Base-by-base conservation (phyloP, 2,113 vertebrate genomes). In the Electrona antarctica region DNA sequence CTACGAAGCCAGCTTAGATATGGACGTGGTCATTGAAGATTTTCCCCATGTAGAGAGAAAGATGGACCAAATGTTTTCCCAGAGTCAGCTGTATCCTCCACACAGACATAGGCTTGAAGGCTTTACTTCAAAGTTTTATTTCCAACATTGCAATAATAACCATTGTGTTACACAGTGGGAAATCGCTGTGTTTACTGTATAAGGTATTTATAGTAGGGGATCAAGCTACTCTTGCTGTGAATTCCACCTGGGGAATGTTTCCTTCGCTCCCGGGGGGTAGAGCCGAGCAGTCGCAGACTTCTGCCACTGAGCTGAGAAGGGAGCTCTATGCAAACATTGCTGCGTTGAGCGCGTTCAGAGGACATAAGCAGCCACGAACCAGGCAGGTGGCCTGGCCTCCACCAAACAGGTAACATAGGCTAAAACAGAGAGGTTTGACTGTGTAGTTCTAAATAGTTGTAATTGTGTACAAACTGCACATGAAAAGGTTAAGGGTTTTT, bases 121-220 rank as follows among this genome's bases (percentile, higher is more conserved):
- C 58, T 64, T 63, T 6, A 7, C 65, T 83, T 82, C 73, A 77
- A 72, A 79, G 71, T 28, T 1, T 11, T 10, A 28, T 28, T 74
- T 66, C 79, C 51, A 70, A 14, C 10, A 66, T 13, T 54, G 49
- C 63, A 21, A 74, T 62, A 21, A 74, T 62, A 51, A 4, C 63
- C 15, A 72, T 86, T 84, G 80, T 79, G 79, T 21, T 8, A 69
- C 65, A 65, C 29, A n/a, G 67, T 59, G 57, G 67, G 77, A 48
- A 55, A 15, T 45, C 69, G 77, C 81, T 60, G 73, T 90, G 83
- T 81, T 84, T 82, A 82, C 82, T 60, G 83, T 68, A 61, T 60
- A 46, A 60, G 63, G 69, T 92, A 90, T 91, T 88, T 92, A 88
- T 88, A 90, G 83, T 78, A 14, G 67, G 81, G 71, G 60, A 80